These are phyloP conservation scores for Latheticus oryzae DNA, from an alignment of 2,888 invertebrate genomes.

Conservation along the genomic window DNA sequence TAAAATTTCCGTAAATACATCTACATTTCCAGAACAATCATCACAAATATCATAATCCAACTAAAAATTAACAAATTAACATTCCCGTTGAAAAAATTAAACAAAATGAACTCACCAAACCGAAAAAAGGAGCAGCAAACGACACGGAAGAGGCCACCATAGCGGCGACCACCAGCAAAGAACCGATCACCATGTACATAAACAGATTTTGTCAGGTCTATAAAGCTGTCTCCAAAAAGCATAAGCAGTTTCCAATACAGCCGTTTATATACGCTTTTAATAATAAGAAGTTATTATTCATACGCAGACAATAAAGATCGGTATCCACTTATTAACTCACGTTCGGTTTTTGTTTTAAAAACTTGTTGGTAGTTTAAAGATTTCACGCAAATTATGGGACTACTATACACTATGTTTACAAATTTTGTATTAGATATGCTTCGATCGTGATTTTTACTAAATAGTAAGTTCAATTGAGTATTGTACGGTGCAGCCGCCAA, in stretches of 20 bases:
- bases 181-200: constrained; percentile 48
- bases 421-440: no score
- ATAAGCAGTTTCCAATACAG: constrained; percentile 11
- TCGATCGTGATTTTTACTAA: no score
- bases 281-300: constrained; percentile 8
- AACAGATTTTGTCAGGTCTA: constrained; percentile 41
- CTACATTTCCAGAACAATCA: background rate
- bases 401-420: no score
- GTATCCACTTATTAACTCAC: constrained; percentile 1
- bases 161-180: constrained; percentile 53
- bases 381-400: constrained; percentile 2
- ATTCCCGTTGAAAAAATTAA: background rate
- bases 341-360: constrained; percentile 5
- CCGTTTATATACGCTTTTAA: constrained; percentile 1
- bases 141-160: constrained; percentile 33
- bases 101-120: constrained; percentile 8
- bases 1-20: background rate
- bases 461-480: no score
- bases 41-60: constrained; percentile 1
- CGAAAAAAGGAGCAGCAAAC: constrained; percentile 8
- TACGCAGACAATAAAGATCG: constrained; percentile 7
- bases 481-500: no score
- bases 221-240: constrained; percentile 54
- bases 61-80: constrained; percentile 2
- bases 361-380: constrained; percentile 7